Conservation (phyloP, 2,888 invertebrate genomes). For the Ypsolopha sequella region DNA sequence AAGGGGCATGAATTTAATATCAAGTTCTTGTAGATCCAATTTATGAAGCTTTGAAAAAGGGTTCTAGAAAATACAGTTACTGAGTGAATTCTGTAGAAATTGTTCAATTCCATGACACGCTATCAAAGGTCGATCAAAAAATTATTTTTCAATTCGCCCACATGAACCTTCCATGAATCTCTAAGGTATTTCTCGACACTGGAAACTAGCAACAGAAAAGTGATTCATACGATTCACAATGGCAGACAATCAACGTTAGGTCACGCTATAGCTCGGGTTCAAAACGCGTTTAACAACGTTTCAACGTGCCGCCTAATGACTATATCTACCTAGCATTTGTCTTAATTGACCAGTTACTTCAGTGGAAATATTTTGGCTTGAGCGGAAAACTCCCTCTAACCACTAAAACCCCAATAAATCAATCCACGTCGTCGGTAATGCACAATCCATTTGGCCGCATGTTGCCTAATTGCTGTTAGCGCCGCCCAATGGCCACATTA, state of each 20-base stretch:
- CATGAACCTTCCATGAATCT: constrained; percentile 22
- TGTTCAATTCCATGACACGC: constrained; percentile 11
- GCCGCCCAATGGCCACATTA: constrained; percentile 65
- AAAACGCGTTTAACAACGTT: too few relatives aligned
- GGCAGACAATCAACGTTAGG: constrained; percentile 34
- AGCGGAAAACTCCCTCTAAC: constrained; percentile 4
- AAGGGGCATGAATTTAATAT: constrained; percentile 52
- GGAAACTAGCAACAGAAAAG: neutral
- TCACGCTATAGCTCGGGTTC: constrained; percentile 39
- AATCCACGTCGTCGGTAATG: constrained; percentile 63
- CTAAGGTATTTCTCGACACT: neutral
- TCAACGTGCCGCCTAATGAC: too few relatives aligned
- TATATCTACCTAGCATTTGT: too few relatives aligned
- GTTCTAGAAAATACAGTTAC: constrained; percentile 20
- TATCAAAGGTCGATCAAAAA: constrained; percentile 9
- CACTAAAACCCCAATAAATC: constrained; percentile 44
- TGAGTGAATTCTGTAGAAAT: constrained; percentile 9
- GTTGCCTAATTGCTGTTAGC: constrained; percentile 65
- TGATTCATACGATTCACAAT: neutral
- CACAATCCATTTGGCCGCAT: constrained; percentile 64
- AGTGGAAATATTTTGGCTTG: constrained; percentile 13
- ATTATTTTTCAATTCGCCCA: constrained; percentile 27
- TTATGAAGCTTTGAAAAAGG: constrained; percentile 23
- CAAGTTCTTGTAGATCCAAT: constrained; percentile 32
- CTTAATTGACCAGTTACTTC: too few relatives aligned